phyloP scores from a whole-genome alignment of 2,888 invertebrate genomes.

The Capitulum mitella region DNA sequence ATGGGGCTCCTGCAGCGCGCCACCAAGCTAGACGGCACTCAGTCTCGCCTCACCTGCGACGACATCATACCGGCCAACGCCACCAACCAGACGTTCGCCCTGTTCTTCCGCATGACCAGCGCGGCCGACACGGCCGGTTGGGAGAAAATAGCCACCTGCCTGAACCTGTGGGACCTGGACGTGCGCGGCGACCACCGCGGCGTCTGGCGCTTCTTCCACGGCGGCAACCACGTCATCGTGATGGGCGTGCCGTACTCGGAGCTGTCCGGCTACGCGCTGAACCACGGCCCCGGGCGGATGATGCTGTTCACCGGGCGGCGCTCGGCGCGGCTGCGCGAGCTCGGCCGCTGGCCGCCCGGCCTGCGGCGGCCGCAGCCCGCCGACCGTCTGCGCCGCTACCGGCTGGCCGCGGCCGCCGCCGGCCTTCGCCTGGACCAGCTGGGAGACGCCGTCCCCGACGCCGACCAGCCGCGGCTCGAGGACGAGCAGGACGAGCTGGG shows the following conservation, averaged over 20 bases:
- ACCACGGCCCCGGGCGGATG: background rate
- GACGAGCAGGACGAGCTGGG: background rate
- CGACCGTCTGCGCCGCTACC: background rate
- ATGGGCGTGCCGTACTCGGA: slow-evolving; percentile 29
- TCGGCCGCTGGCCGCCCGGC: background rate
- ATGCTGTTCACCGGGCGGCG: background rate
- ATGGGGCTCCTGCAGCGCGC: slow-evolving; percentile 46
- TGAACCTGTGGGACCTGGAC: slow-evolving; percentile 47
- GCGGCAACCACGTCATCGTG: slow-evolving; percentile 39
- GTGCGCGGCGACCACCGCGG: slow-evolving; percentile 46
- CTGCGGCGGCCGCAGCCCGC: background rate
- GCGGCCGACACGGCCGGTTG: slow-evolving; percentile 44
- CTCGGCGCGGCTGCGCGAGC: background rate
- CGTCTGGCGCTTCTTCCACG: slow-evolving; percentile 40
- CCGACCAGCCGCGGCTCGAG: background rate
- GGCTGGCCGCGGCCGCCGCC: background rate
- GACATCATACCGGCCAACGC: slow-evolving; percentile 47
- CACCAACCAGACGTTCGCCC: slow-evolving; percentile 37
- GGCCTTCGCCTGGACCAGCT: background rate
- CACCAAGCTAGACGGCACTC: slow-evolving; percentile 43
- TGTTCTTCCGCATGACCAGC: slow-evolving; percentile 45
- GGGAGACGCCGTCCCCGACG: background rate
- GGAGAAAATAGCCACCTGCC: slow-evolving; percentile 46
- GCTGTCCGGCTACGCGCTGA: background rate
- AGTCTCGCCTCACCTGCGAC: slow-evolving; percentile 46